These are phyloP conservation scores for Sminthopsis crassicaudata DNA, from an alignment of 2,113 vertebrate genomes.

Conservation along the genomic window DNA sequence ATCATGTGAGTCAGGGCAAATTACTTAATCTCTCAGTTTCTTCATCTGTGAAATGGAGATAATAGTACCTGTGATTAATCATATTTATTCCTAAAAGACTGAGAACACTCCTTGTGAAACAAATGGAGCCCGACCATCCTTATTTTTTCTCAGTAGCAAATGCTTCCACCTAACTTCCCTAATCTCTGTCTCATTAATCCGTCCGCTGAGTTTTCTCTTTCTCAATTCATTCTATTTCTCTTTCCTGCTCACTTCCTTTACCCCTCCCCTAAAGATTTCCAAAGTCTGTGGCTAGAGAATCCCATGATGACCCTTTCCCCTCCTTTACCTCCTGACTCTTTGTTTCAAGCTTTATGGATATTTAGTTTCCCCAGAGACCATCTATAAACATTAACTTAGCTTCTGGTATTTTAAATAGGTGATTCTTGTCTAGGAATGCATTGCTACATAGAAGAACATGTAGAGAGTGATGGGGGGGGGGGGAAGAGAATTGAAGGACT, in stretches of 20 bases:
- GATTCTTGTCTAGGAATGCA: neutral
- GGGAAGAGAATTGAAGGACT: neutral
- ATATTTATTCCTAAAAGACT: constrained; percentile 9
- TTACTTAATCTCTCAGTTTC: neutral
- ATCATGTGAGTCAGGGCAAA: neutral
- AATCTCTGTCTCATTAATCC: neutral
- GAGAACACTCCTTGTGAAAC: neutral
- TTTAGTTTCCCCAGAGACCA: constrained; percentile 1
- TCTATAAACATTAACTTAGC: neutral
- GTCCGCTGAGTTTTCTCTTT: neutral
- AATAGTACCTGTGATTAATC: neutral
- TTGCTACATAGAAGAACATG: neutral
- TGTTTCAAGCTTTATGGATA: neutral
- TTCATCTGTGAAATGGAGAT: neutral
- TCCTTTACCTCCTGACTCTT: neutral
- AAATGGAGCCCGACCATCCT: neutral
- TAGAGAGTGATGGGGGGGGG: neutral
- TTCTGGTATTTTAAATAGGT: neutral
- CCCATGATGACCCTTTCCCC: neutral
- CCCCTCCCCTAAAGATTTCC: neutral
- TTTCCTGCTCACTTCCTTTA: neutral
- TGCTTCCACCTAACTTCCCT: neutral
- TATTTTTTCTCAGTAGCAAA: neutral
- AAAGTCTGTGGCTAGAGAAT: neutral
- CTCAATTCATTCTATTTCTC: neutral